Conservation (phyloP, 2,888 invertebrate genomes). For the Hypomecis atomaria region DNA sequence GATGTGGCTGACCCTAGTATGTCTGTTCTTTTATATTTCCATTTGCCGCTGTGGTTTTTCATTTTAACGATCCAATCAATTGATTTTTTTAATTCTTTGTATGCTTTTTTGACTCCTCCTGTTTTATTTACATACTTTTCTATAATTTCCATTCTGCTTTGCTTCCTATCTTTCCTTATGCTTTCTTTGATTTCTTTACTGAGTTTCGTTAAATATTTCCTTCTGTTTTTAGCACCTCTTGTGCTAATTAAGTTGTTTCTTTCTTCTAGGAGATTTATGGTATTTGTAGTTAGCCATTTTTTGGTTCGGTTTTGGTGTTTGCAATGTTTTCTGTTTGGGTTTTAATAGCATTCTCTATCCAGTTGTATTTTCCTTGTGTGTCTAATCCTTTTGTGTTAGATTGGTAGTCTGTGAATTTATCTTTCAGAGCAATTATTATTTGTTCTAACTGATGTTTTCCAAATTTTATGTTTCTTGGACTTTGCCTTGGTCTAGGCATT, state of each 20-base stretch:
- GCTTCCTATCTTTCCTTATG: background rate
- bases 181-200: conserved; percentile 5
- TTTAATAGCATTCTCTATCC: conserved; percentile 4
- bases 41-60: background rate
- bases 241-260: background rate
- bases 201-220: background rate
- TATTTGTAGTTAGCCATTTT: background rate
- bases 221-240: background rate
- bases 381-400: conserved; percentile 23
- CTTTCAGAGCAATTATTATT: conserved; percentile 18
- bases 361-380: conserved; percentile 38
- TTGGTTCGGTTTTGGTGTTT: background rate
- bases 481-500: conserved; percentile 41
- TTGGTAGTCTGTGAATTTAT: conserved; percentile 9
- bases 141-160: background rate
- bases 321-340: background rate
- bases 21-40: background rate
- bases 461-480: conserved; percentile 23
- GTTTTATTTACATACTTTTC: background rate
- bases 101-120: background rate
- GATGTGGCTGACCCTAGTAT: conserved; percentile 1
- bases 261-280: background rate
- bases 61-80: conserved; percentile 7
- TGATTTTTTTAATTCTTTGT: background rate
- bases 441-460: conserved; percentile 34